These are phyloP conservation scores for Ectobius pallidus DNA, from an alignment of 2,888 invertebrate species.

Conservation along the genomic window DNA sequence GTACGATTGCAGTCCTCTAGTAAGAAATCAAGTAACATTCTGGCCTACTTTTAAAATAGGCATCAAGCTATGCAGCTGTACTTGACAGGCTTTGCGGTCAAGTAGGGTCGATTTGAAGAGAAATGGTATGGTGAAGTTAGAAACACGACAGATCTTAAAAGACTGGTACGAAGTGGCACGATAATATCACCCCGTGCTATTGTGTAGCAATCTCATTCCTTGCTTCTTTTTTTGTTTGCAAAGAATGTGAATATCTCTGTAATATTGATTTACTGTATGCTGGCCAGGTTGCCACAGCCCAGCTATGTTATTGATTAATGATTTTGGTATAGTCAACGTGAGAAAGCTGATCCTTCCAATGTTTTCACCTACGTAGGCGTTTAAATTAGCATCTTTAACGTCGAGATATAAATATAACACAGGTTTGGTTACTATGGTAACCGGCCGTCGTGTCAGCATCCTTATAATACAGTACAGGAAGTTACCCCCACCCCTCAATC, in stretches of 20 bases:
- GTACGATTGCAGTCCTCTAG: too few species aligned
- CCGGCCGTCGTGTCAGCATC: neutral
- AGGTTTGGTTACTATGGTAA: slow-evolving; percentile 15
- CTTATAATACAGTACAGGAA: neutral
- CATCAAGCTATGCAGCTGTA: neutral
- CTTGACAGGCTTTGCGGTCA: neutral
- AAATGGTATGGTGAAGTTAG: neutral
- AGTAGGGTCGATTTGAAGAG: neutral
- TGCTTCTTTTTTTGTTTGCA: neutral
- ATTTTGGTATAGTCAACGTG: slow-evolving; percentile 3
- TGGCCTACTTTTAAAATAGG: neutral
- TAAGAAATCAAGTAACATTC: too few species aligned
- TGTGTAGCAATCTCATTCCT: neutral
- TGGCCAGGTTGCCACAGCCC: slow-evolving; percentile 9
- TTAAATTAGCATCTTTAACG: neutral
- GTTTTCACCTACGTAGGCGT: neutral
- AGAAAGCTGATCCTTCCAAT: neutral
- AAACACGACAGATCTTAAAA: neutral
- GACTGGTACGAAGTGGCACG: slow-evolving; percentile 14
- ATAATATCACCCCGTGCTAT: neutral
- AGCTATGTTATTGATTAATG: slow-evolving; percentile 15
- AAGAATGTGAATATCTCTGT: slow-evolving; percentile 17
- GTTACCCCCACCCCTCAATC: neutral
- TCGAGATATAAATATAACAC: slow-evolving; percentile 1
- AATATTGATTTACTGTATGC: slow-evolving; percentile 14